A percentile compares a stretch with the other conserved stretches of the same genome.
Conservation (phyloP, 2,113 vertebrate species). For the Mus spicilegus region DNA sequence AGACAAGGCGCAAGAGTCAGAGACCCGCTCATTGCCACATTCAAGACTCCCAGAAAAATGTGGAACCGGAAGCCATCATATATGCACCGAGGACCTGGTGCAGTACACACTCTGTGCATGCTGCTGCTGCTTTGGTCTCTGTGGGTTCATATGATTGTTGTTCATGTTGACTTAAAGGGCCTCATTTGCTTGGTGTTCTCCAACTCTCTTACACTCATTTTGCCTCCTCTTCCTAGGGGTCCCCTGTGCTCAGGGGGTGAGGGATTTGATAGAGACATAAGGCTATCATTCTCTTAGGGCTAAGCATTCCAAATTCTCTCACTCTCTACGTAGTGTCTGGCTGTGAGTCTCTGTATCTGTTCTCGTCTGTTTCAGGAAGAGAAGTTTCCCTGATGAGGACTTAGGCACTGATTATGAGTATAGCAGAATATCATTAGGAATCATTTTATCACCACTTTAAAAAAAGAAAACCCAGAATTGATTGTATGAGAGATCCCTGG, state of each 20-base stretch:
- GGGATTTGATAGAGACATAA: neutral
- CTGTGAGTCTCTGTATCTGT: neutral
- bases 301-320: neutral
- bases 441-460: neutral
- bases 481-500: neutral
- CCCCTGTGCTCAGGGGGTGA: neutral
- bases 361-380: neutral
- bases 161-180: neutral
- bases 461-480: neutral
- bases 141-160: neutral
- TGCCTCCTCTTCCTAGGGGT: neutral
- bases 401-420: neutral
- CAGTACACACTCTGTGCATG: neutral
- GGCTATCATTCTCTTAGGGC: neutral
- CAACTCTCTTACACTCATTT: neutral
- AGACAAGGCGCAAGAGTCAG: neutral
- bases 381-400: neutral
- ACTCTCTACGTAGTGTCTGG: neutral
- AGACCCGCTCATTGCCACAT: neutral
- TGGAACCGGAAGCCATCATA: neutral
- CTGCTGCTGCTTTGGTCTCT: neutral
- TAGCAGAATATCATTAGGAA: neutral
- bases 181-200: neutral
- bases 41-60: neutral
- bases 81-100: neutral